These are phyloP conservation scores for Gymnocephalus cernua DNA, from an alignment of 2,113 vertebrate genomes.

Conservation along the genomic window DNA sequence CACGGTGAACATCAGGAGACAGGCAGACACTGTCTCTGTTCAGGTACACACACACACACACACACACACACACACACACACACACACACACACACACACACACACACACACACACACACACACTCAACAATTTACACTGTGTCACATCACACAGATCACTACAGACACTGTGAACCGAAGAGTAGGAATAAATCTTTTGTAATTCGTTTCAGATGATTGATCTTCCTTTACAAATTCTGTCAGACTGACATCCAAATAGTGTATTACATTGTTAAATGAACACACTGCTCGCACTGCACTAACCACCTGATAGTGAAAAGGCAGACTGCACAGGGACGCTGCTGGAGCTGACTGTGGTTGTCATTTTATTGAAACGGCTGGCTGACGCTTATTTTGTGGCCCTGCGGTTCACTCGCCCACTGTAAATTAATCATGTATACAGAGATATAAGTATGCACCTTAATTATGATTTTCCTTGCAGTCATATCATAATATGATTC, in stretches of 20 bases:
- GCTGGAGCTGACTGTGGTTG: background rate
- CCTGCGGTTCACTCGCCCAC: background rate
- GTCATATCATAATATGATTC: background rate
- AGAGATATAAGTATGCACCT: background rate
- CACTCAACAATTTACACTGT: background rate
- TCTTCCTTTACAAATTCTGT: background rate
- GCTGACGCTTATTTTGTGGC: background rate
- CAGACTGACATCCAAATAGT: background rate
- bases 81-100: background rate
- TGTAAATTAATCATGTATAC: background rate
- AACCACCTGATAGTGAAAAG: background rate
- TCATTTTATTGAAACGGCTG: slow-evolving; percentile 17
- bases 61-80: slow-evolving; percentile 2
- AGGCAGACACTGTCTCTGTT: slow-evolving; percentile 68
- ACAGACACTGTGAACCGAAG: background rate
- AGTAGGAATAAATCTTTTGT: background rate
- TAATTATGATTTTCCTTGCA: background rate
- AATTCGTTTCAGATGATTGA: background rate
- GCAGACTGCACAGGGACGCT: background rate
- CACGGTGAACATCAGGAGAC: slow-evolving; percentile 71
- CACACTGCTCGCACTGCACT: background rate
- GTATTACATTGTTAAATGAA: slow-evolving; percentile 4
- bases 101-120: background rate
- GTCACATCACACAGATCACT: slow-evolving; percentile 4
- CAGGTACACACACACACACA: slow-evolving; percentile 68